Conservation (phyloP, 2,888 invertebrate species). For the Diploptera punctata region DNA sequence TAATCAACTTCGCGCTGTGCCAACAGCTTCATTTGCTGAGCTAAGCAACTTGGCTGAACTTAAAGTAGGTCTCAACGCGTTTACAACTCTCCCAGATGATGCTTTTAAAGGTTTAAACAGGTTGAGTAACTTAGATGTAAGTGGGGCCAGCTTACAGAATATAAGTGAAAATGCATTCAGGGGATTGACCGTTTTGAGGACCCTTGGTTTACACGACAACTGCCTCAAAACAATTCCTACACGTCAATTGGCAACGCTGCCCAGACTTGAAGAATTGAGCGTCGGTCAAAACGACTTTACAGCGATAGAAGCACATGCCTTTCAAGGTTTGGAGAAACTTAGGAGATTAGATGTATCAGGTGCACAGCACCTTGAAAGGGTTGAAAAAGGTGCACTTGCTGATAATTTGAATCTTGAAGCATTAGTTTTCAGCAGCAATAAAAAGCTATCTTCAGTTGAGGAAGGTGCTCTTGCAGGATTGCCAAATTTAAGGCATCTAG, state of each 20-base stretch:
- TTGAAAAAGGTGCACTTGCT: conserved; percentile 79
- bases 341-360: conserved; percentile 80
- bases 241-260: conserved; percentile 68
- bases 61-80: conserved; percentile 83
- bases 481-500: conserved; percentile 78
- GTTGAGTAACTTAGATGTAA: conserved; percentile 77
- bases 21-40: conserved; percentile 74
- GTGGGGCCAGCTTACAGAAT: conserved; percentile 80
- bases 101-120: conserved; percentile 77
- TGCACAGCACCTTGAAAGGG: conserved; percentile 71
- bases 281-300: conserved; percentile 85
- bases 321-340: conserved; percentile 76
- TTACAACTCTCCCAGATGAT: conserved; percentile 76
- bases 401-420: conserved; percentile 83
- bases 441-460: conserved; percentile 73
- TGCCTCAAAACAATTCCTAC: conserved; percentile 77
- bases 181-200: conserved; percentile 73
- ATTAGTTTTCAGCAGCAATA: conserved; percentile 77
- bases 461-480: conserved; percentile 79
- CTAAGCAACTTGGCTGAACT: conserved; percentile 82
- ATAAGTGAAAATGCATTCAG: conserved; percentile 78
- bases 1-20: conserved; percentile 79
- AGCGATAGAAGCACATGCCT: conserved; percentile 72
- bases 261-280: conserved; percentile 78
- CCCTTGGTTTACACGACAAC: conserved; percentile 81